Evolutionary conservation across 2,113 vertebrate genomes (phyloP), one percentile per base, ranked within the genome.

Genomic region (Engystomops pustulosus): DNA sequence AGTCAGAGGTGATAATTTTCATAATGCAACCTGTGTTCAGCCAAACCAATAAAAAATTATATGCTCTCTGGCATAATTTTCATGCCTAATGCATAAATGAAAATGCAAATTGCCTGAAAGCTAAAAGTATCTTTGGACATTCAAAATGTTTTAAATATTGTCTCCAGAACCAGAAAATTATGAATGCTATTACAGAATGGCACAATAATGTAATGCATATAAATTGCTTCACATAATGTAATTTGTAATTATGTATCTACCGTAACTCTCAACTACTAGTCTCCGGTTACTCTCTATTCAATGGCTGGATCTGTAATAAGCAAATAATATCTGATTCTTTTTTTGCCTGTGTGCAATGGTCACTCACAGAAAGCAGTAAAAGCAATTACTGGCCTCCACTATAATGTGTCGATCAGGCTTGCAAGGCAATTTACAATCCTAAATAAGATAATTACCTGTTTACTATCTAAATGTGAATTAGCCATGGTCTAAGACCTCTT

Each of bases 171-270:
- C 5, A 38, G 20, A 8, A 71, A 71, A 81, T 81, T 38, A 58
- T 45, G 32, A 41, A 25, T 55, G 30, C 47, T 82, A 23, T 60
- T 81, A 70, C 23, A 12, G 23, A 18, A 55, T 51, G 36, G 23
- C 51, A 23, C 27, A 25, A 45, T 60, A 74, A 60, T 74, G 36
- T 15, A 32, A n/a, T 47, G 51, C 69, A 45, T 60, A 82, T 27
- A 47, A 60, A 74, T 74, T 82, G 8, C 10, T 15, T n/a, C 51
- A 60, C 25, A 55, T 62, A 44, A 82, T 72, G 58, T 74, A 72
- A 74, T 74, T 74, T 82, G 18, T 82, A 36, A 82, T 72, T 82
- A 72, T 72, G 55, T 18, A 53, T 72, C 36, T 72, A n/a, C n/a
- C n/a, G n/a, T n/a, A 69, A 27, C 80, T 82, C 51, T 32, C 49